Evolutionary conservation across 2,113 vertebrate genomes (phyloP).

Genomic region (Brachyistius frenatus): DNA sequence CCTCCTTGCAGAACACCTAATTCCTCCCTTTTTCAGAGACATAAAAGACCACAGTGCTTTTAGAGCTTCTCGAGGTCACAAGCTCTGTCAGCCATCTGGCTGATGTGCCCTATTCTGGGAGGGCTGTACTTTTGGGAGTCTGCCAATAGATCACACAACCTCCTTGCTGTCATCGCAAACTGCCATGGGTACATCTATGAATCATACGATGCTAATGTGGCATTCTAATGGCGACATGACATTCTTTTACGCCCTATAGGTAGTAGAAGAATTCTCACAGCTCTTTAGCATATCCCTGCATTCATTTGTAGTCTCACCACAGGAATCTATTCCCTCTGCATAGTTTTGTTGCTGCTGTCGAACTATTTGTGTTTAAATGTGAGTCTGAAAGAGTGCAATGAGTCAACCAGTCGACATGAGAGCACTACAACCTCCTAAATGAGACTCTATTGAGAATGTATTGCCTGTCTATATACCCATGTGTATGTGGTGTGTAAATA

Average conservation of each 20-base stretch:
- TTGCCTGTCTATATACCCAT: not conserved
- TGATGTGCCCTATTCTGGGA: no score
- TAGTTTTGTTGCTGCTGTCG: not conserved
- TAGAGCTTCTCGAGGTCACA: no score
- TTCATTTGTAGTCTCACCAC: not conserved
- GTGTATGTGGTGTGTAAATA: not conserved
- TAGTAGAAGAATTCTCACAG: not conserved
- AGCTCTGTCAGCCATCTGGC: no score
- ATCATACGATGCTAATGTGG: conserved; percentile 21
- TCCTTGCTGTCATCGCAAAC: not conserved
- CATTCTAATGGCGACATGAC: not conserved
- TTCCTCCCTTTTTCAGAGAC: not conserved
- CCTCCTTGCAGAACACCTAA: not conserved
- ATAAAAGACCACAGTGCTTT: no score
- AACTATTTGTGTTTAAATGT: no score
- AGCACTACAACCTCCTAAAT: no score
- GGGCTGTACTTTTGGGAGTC: no score
- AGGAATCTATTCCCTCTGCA: not conserved
- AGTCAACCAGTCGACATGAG: no score
- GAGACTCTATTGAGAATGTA: no score
- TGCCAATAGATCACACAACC: no score
- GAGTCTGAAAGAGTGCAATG: no score
- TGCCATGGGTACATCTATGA: conserved; percentile 2
- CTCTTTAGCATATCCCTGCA: not conserved
- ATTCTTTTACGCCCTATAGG: not conserved